phyloP scores from a whole-genome alignment of 2,113 vertebrate species.

The Cyprinodon variegatus region DNA sequence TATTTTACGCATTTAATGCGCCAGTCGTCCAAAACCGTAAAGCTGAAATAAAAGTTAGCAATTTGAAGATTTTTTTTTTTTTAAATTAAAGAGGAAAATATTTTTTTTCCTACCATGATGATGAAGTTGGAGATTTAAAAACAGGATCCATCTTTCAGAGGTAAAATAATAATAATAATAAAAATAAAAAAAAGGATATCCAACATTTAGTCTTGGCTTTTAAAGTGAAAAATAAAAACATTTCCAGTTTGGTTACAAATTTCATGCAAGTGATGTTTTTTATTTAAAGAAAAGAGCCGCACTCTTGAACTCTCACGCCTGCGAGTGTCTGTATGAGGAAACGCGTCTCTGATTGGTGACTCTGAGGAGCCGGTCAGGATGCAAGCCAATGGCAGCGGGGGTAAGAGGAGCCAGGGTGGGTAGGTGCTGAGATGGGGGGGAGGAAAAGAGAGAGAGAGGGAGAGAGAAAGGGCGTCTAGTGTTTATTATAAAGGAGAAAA shows the following conservation, averaged over 20 bases:
- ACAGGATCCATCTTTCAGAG: not conserved
- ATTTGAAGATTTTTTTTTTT: not conserved
- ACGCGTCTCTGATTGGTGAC: constrained; percentile 84
- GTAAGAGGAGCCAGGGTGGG: constrained; percentile 11
- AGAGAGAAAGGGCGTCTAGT: constrained; percentile 71
- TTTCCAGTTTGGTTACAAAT: constrained; percentile 51
- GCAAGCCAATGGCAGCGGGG: constrained; percentile 83
- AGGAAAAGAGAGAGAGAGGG: constrained; percentile 12
- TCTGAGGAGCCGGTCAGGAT: constrained; percentile 71
- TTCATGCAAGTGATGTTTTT: constrained; percentile 29
- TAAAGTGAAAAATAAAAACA: constrained; percentile 9
- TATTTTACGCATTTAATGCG: not conserved
- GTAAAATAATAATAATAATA: not conserved
- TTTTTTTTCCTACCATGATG: constrained; percentile 25
- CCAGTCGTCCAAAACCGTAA: not conserved
- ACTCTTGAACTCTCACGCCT: constrained; percentile 61
- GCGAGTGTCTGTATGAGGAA: constrained; percentile 73
- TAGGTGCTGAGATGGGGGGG: not conserved
- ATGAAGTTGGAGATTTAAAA: not conserved
- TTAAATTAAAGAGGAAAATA: not conserved
- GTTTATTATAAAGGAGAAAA: constrained; percentile 85
- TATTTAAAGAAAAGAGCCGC: constrained; percentile 50
- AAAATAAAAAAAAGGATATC: not conserved
- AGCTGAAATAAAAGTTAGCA: not conserved
- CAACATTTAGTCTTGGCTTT: not conserved